Conservation (phyloP, 2,888 invertebrate species). For the Pyrrhosoma nymphula region DNA sequence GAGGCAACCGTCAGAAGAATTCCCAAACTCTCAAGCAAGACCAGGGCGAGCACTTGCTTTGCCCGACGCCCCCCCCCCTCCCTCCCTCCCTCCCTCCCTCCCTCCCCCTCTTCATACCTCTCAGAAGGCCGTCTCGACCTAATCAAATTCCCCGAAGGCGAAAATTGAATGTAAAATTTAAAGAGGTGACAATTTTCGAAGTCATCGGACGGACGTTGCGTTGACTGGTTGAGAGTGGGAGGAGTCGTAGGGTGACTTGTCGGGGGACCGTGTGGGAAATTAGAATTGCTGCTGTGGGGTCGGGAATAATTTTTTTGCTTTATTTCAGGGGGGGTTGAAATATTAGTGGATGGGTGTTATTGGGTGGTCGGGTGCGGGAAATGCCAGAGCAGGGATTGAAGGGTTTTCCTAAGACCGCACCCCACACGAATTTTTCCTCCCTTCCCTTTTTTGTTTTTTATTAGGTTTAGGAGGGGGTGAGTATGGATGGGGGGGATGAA, state of each 20-base stretch:
- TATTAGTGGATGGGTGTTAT: too few species aligned
- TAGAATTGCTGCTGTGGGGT: too few species aligned
- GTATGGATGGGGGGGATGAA: neutral
- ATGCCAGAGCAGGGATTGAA: too few species aligned
- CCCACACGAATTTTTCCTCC: too few species aligned
- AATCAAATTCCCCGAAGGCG: conserved; percentile 44
- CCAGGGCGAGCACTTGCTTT: too few species aligned
- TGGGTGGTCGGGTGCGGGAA: too few species aligned
- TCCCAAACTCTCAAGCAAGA: neutral
- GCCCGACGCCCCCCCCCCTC: neutral
- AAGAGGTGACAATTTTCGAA: conserved; percentile 58
- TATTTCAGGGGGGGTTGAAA: too few species aligned
- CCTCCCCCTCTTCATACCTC: neutral
- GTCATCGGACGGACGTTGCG: conserved; percentile 44
- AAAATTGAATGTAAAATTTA: conserved; percentile 67
- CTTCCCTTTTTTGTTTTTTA: too few species aligned
- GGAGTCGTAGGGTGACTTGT: too few species aligned
- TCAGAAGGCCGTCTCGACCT: neutral
- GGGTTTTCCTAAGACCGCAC: too few species aligned
- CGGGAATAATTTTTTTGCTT: too few species aligned
- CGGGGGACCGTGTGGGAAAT: too few species aligned
- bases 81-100: neutral
- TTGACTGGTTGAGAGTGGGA: neutral
- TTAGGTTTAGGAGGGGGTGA: neutral
- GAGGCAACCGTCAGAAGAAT: conserved; percentile 60